Conservation (phyloP, 1,140 invertebrate species). For the Drosophila novamexicana region DNA sequence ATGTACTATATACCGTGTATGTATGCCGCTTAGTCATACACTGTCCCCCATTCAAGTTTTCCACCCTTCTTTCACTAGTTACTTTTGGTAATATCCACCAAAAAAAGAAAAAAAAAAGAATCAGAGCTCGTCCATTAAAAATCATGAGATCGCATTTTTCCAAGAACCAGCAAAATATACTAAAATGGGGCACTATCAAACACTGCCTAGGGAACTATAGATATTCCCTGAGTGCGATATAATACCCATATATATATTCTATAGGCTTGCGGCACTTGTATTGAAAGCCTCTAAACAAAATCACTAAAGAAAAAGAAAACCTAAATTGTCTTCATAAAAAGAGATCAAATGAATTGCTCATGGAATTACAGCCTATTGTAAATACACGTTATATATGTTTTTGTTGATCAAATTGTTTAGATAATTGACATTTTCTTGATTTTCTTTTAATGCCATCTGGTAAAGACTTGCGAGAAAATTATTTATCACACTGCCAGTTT, state of each 20-base stretch:
- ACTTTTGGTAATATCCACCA: not conserved
- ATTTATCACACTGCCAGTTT: conserved; percentile 50
- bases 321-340: not conserved
- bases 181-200: not conserved
- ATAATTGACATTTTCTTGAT: not conserved
- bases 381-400: conserved; percentile 24
- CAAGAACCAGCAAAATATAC: not conserved
- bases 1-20: not conserved
- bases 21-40: not conserved
- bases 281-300: not conserved
- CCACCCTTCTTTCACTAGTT: not conserved
- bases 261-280: conserved; percentile 1
- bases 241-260: conserved; percentile 1
- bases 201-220: conserved; percentile 24
- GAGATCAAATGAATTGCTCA: not conserved
- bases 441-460: not conserved
- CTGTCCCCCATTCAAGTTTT: not conserved
- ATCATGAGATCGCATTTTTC: not conserved
- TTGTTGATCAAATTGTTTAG: not conserved
- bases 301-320: not conserved
- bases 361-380: conserved; percentile 22
- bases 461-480: not conserved
- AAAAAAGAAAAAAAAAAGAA: conserved; percentile 1
- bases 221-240: not conserved
- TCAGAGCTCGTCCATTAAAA: conserved; percentile 29